Base-by-base conservation (phyloP, 2,888 invertebrate species). In the Liposcelis brunnea region DNA sequence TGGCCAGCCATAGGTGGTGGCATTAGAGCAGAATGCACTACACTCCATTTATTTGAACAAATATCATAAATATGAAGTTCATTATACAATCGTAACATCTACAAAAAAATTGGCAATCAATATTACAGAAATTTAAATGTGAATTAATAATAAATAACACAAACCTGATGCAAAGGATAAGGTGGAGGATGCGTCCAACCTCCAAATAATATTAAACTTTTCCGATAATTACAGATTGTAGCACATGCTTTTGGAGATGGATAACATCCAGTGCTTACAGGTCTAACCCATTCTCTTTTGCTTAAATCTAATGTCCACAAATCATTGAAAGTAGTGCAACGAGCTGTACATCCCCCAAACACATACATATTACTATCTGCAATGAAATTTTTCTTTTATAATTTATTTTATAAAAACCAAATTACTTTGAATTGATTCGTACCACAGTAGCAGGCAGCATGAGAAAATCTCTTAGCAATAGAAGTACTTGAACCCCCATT, bases 171-270 rank as follows among this genome's bases (percentile, higher is more conserved):
- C 42, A 82, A 71, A 43, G 89, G 87, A 61, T 85, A 77, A 47
- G 84, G 68, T 51, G 89, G 82, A 18, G 91, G 90, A 64, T 90
- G 87, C 10, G 91, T 83, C 89, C 91, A 94, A 5, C 95, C 95
- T 36, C 95, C 95, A 68, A 91, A 95, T 44, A 97, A 67, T 49
- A 89, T 72, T 52, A 95, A 69, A 52, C 72, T 76, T 55, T 87
- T 80, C 54, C 80, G 77, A 65, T 90, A 84, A 52, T 77, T 72
- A n/a, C 91, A 80, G 75, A 95, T 77, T 14, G 89, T 81, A 31
- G 93, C 89, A 60, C 90, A 90, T 43, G 93, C 93, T 66, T 94
- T 95, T 1, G 95, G 94, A 3, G 90, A 87, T 7, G 95, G 95
- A 67, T 94, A 93, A 42, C 78, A 81, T 31, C 81, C 90, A 64